Evolutionary conservation across 2,888 invertebrate genomes (phyloP), one percentile per base, ranked within the genome.

Genomic region (Opisthograptis luteolata): DNA sequence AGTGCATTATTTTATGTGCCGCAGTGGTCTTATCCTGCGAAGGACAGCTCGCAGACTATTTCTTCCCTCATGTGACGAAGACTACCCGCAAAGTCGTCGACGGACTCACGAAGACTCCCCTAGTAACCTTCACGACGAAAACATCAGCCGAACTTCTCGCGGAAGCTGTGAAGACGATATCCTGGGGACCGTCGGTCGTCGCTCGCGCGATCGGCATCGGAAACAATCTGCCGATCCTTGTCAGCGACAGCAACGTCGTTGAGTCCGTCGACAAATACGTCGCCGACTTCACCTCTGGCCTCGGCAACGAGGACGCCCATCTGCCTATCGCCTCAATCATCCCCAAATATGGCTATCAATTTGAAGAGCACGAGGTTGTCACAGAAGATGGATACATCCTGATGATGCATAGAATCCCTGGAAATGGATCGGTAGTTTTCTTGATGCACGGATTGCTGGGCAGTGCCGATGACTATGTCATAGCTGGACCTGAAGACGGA

Each of bases 371-470:
- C 34, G 50, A 62, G 3, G 78, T 81, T 0, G 32, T 53, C 1
- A 84, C 87, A 0, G 70, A 73, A 19, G 87, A 87, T 30, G 81
- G 81, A 6, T 84, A 82, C 39, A 40, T 76, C 3, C 58, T 87
- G 3, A 62, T 62, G 0, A 10, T 87, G 59, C 73, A 75, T 43
- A 68, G 87, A 25, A 84, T 86, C 30, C 81, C 81, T 0, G 58
- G 69, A 2, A 67, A 74, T 6, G 84, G 82, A 0, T 57, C 79
- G 1, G 62, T 65, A 0, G 76, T 84, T 1, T 78, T 87, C 24
- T 70, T 86, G 1, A 84, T 85, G 81, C 87, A 87, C 40, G 87
- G 87, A 0, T 30, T 87, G 22, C 52, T 81, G 2, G 79, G 79
- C 0, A 80, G 84, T 54, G 71, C 85, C 1, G 85, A 86, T 36